These are phyloP conservation scores for Scaptomyza cyrtandrae DNA, from an alignment of 2,888 invertebrate genomes.

Conservation along the genomic window DNA sequence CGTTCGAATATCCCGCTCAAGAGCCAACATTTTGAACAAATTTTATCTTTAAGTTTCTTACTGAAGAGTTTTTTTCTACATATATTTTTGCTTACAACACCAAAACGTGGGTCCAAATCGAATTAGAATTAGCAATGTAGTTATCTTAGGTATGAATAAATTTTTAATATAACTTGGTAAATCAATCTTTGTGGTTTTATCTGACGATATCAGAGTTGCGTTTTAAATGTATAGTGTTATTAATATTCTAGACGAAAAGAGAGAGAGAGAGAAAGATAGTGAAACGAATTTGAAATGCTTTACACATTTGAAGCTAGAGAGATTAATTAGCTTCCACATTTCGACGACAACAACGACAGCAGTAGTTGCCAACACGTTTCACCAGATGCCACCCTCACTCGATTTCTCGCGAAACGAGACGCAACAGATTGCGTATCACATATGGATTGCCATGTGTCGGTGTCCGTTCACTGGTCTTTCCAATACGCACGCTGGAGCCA, in stretches of 20 bases:
- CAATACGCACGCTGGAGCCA: slow-evolving; percentile 86
- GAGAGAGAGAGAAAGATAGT: slow-evolving; percentile 18
- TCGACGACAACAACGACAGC: slow-evolving; percentile 28
- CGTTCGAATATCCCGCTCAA: neutral
- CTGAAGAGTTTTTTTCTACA: slow-evolving; percentile 7
- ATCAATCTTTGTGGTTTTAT: slow-evolving; percentile 52
- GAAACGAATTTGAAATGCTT: slow-evolving; percentile 54
- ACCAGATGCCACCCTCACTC: slow-evolving; percentile 77
- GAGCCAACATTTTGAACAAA: neutral
- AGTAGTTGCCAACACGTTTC: slow-evolving; percentile 67
- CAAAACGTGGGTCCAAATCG: slow-evolving; percentile 6
- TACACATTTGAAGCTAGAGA: slow-evolving; percentile 11
- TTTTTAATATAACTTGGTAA: slow-evolving; percentile 58
- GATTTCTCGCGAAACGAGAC: slow-evolving; percentile 65
- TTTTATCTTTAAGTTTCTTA: neutral
- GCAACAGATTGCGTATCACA: slow-evolving; percentile 74
- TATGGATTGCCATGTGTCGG: slow-evolving; percentile 64
- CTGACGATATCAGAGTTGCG: slow-evolving; percentile 10
- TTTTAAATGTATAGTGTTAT: slow-evolving; percentile 14
- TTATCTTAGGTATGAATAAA: slow-evolving; percentile 48
- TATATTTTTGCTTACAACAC: slow-evolving; percentile 15
- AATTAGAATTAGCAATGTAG: slow-evolving; percentile 17
- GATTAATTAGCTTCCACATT: slow-evolving; percentile 24
- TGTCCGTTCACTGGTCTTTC: slow-evolving; percentile 56
- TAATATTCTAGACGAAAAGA: slow-evolving; percentile 14